Conservation (phyloP, 1,140 invertebrate genomes). For the Oryctes rhinoceros region DNA sequence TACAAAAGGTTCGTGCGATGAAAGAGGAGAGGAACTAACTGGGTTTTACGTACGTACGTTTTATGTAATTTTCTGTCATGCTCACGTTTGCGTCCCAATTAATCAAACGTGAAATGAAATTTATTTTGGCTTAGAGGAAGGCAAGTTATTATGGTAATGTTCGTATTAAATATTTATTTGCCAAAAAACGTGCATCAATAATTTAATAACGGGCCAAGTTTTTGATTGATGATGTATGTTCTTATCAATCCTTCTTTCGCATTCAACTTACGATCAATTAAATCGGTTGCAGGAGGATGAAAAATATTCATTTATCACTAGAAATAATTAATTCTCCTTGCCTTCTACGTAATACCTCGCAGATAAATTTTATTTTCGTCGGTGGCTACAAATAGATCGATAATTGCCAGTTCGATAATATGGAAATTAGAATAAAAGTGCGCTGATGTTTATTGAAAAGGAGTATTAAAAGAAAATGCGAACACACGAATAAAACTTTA, state of each 20-base stretch:
- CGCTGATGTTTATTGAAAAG: too few species aligned
- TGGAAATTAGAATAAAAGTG: too few species aligned
- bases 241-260: slow-evolving; percentile 8
- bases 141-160: neutral
- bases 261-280: neutral
- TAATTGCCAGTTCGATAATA: neutral
- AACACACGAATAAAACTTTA: too few species aligned
- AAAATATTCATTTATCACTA: slow-evolving; percentile 19
- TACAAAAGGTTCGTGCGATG: neutral
- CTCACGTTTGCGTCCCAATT: too few species aligned
- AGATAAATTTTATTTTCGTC: neutral
- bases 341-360: neutral
- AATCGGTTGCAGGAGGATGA: neutral
- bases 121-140: too few species aligned
- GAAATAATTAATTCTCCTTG: slow-evolving; percentile 13
- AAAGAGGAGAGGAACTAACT: too few species aligned
- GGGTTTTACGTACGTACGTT: too few species aligned
- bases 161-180: slow-evolving; percentile 7
- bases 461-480: too few species aligned
- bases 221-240: neutral
- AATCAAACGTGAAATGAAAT: too few species aligned
- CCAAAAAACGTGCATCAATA: neutral
- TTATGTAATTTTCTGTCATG: too few species aligned
- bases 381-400: neutral
- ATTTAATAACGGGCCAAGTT: neutral